Base-by-base conservation (phyloP, 2,888 invertebrate species). In the Mythimna ferrago region DNA sequence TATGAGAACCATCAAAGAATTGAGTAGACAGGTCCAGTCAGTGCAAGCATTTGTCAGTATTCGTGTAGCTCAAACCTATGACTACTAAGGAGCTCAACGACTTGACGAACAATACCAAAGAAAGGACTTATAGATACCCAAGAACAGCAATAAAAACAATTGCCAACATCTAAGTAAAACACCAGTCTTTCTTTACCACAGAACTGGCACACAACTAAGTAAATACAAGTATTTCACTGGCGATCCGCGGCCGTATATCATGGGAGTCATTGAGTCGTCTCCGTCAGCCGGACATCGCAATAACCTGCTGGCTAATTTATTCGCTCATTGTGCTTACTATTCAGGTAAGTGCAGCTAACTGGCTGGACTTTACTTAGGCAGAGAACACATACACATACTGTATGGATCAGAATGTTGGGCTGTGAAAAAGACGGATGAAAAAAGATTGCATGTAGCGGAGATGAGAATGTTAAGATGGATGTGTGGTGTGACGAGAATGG, bases 221-320 rank as follows among this genome's bases (percentile, higher is more conserved):
- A 81, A 81, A 75, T 76, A 63, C 69, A 56, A 66, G 48, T 64
- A 80, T 73, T 80, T 80, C 54, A 83, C 44, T 63, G 26, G 21
- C 61, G 32, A 80, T 75, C 14, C 62, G 4, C 51, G 54, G 58
- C 68, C 60, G 81, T 84, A 81, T 81, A 84, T 84, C 81, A 84
- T 81, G 76, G 60, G 41, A 86, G 83, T 87, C 85, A 90, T 90
- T 88, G 90, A 90, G 87, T 88, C 88, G 87, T 90, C 84, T 83
- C 75, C 68, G 87, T 89, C 88, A 87, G 69, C 2, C 19, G 61
- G 89, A 90, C 89, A 87, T 89, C 85, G 88, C 89, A 86, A 90
- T 90, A 89, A 89, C 83, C 85, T 66, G 77, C 79, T 87, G 83
- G 86, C 88, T 91, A 91, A 91, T 91, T 91, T 91, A 91, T 91